Conservation (phyloP, 1,140 invertebrate species). For the Chionoecetes opilio region DNA sequence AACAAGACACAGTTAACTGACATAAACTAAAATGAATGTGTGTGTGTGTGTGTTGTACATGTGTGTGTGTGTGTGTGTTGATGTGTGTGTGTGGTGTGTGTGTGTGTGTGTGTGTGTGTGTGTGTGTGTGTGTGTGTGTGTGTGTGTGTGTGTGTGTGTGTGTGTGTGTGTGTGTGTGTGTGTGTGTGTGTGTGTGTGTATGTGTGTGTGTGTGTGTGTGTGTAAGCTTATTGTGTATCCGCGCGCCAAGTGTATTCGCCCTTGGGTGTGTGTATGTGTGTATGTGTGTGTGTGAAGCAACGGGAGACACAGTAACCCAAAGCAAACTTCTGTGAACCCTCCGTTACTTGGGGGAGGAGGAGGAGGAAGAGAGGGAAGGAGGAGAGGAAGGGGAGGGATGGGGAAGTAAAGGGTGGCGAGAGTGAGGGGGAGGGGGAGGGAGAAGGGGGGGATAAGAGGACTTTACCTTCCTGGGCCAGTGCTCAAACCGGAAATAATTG, state of each 20-base stretch:
- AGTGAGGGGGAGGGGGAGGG: no score
- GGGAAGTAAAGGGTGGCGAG: no score
- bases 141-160: background rate
- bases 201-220: no score
- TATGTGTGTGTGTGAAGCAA: background rate
- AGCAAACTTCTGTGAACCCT: background rate
- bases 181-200: background rate
- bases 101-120: no score
- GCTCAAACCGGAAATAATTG: constrained; percentile 9
- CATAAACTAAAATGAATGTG: no score
- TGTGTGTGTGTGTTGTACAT: no score
- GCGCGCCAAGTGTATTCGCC: background rate
- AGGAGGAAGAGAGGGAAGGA: background rate
- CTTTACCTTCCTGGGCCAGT: background rate
- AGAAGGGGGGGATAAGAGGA: no score
- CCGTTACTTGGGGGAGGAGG: background rate
- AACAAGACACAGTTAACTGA: no score
- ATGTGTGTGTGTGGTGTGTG: no score
- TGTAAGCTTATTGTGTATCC: no score
- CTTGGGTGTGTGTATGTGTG: background rate
- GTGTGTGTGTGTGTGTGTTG: no score
- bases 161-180: constrained; percentile 20
- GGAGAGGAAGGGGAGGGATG: background rate
- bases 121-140: no score
- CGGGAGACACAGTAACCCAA: constrained; percentile 4